A percentile compares a stretch with the other conserved stretches of the same genome.
These are phyloP conservation scores for Muntiacus muntjak DNA, from an alignment of 2,113 vertebrate genomes.

Conservation along the genomic window DNA sequence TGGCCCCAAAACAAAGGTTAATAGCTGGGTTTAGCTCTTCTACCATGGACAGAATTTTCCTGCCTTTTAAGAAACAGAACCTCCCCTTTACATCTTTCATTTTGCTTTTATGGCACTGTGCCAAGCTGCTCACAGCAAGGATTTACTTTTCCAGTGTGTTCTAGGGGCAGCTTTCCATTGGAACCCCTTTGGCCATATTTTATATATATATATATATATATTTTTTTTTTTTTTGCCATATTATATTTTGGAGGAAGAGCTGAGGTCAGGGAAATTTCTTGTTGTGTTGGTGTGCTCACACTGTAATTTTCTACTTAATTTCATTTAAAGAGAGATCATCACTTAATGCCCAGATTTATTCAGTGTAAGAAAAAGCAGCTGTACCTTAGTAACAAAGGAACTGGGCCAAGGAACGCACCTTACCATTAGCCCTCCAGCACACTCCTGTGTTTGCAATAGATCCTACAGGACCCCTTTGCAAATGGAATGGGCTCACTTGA, in stretches of 20 bases:
- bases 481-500: not conserved
- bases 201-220: too few relatives aligned
- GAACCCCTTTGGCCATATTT: not conserved
- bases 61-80: not conserved
- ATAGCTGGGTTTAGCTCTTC: not conserved
- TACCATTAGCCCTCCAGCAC: not conserved
- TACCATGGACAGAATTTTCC: not conserved
- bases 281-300: not conserved
- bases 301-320: not conserved
- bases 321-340: not conserved
- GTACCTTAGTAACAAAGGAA: not conserved
- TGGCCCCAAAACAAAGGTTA: not conserved
- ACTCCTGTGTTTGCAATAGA: not conserved
- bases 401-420: not conserved
- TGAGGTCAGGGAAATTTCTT: not conserved
- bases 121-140: not conserved
- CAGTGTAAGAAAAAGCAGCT: not conserved
- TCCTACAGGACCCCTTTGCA: not conserved
- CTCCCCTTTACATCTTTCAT: not conserved
- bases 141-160: not conserved
- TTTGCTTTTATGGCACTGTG: not conserved
- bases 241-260: not conserved
- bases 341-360: not conserved
- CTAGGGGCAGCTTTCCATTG: not conserved
- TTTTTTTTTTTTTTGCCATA: not conserved